A percentile compares a stretch with the other conserved stretches of the same genome.
These are phyloP conservation scores for Wiebesia pumilae DNA, from an alignment of 1,140 invertebrate genomes.

Conservation along the genomic window DNA sequence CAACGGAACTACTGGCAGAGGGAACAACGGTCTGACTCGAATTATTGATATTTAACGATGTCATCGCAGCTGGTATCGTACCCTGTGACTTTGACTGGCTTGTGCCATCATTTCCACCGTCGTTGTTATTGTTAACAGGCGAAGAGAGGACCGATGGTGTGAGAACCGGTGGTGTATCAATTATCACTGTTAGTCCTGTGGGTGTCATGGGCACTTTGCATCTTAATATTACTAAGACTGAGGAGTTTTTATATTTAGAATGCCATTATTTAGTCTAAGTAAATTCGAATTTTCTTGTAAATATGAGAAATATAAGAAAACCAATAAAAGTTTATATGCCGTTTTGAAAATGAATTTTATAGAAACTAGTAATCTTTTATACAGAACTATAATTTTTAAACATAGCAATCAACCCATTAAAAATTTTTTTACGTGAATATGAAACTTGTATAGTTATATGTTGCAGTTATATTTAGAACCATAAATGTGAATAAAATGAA, in stretches of 20 bases:
- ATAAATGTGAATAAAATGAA: no score
- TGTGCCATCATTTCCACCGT: neutral
- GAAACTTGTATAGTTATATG: no score
- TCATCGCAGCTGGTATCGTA: slow-evolving; percentile 60
- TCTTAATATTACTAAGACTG: slow-evolving; percentile 9
- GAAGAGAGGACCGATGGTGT: slow-evolving; percentile 62
- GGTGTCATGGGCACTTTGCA: slow-evolving; percentile 17
- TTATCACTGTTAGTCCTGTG: slow-evolving; percentile 76
- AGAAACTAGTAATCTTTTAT: no score
- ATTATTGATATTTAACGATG: slow-evolving; percentile 57
- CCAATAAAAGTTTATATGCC: no score
- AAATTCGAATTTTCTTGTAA: neutral
- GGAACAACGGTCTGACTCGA: slow-evolving; percentile 58
- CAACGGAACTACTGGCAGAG: slow-evolving; percentile 39
- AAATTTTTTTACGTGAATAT: no score
- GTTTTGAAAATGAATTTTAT: no score
- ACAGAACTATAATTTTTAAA: no score
- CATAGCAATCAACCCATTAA: no score
- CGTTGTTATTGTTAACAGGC: slow-evolving; percentile 29
- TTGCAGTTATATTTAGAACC: no score
- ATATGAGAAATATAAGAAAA: neutral
- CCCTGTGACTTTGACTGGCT: slow-evolving; percentile 59
- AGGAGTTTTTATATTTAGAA: neutral
- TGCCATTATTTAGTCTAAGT: neutral
- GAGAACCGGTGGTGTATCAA: slow-evolving; percentile 76